phyloP scores from a whole-genome alignment of 2,797 vertebrate species.

The Strix occidentalis region DNA sequence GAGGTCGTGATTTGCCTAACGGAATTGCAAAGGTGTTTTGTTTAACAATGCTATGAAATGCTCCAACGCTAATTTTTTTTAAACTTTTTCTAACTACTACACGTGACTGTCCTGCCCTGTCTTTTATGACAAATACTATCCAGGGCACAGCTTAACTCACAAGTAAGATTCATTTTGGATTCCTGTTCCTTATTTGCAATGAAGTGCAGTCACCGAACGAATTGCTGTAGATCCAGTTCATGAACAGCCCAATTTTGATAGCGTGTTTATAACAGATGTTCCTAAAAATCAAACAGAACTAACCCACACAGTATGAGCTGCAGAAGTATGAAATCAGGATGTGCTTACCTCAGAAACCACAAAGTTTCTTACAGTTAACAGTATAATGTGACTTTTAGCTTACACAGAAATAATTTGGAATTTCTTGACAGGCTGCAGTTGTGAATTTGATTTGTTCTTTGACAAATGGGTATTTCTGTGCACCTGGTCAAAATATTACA shows the following conservation, averaged over 20 bases:
- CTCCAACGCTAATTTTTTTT: not conserved
- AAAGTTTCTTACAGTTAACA: not conserved
- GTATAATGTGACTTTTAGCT: not conserved
- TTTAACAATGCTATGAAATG: not conserved
- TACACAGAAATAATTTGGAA: not conserved
- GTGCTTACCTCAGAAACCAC: not conserved
- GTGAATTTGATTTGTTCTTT: not conserved
- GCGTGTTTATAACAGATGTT: not conserved
- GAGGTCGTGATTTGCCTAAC: not conserved
- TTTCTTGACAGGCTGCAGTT: not conserved
- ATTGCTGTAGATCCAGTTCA: not conserved
- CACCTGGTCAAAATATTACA: not conserved
- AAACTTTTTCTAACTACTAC: not conserved
- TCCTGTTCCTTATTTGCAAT: not conserved
- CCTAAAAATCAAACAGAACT: not conserved
- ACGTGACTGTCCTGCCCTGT: not conserved
- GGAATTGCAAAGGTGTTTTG: not conserved
- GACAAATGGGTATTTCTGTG: not conserved
- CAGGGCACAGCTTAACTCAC: not conserved
- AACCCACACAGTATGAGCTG: rapidly evolving
- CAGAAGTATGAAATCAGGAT: not conserved
- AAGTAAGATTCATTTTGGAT: rapidly evolving
- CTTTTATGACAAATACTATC: not conserved
- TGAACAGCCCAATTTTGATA: not conserved
- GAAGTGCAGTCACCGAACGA: rapidly evolving